Evolutionary conservation across 2,888 invertebrate species (phyloP), one percentile per base, ranked within the genome.

Genomic region (Neoscelio sp.): DNA sequence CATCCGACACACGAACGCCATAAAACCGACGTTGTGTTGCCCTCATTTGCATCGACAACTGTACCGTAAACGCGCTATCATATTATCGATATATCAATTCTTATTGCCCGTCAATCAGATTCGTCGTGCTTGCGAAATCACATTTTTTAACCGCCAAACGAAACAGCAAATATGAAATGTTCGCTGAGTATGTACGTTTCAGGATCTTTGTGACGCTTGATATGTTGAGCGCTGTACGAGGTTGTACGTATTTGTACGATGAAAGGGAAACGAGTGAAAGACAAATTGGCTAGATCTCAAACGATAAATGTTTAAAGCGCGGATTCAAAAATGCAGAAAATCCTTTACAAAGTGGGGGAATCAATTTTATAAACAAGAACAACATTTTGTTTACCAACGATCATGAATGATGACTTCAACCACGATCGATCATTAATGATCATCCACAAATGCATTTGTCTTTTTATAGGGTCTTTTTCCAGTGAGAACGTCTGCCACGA

Each of bases 1-100:
- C 78, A 75, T 75, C 58, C 50, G 58, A 38, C 42, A 46, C 50
- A 78, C 60, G 68, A 68, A 62, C 71, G 13, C 40, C 54, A 30
- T 3, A n/a, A 13, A 20, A 38, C 46, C 52, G 40, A 38, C 42
- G 56, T 42, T 65, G 64, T 56, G 71, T 65, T 71, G 80, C 76
- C 76, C 76, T 75, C 73, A 76, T 80, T 80, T 80, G 80, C 80
- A 80, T 80, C 68, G 64, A 73, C 73, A 80, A 68, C 62, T 71
- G 73, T 50, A 44, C 73, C 67, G 67, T 54, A 76, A 80, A 73
- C 64, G 60, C 67, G 17, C 17, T 40, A 35, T 40, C 42, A 15
- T 54, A 58, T 76, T 73, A 73, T 76, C 75, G 26, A 80, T 80
- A 48, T 73, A 80, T 80, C 76, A 80, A 76, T 76, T 73, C 71